Evolutionary conservation across 2,113 vertebrate genomes (phyloP), one percentile per base, ranked within the genome.

Genomic region (Takifugu flavidus): DNA sequence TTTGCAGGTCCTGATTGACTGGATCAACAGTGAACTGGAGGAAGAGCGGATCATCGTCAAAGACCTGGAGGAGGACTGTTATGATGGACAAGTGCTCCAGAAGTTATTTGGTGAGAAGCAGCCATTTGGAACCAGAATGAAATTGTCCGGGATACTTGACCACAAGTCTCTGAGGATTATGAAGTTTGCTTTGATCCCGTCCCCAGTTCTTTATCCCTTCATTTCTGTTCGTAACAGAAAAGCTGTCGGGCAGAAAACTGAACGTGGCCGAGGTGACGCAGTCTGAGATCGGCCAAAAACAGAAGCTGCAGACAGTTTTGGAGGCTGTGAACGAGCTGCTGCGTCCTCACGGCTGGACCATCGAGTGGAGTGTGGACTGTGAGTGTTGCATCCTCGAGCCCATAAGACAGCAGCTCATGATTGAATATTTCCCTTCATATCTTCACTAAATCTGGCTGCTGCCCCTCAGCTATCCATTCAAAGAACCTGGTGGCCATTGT

Each of bases 1-100:
- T 34, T 4, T 64, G 25, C 79, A 99, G 97, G 95, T 95, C 46
- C 92, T 99, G 5, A 93, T 94, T 29, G 94, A 97, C 84, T 99
- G 97, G 97, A 92, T 98, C 79, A 98, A 98, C 25, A 94, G 93
- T 14, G 96, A 97, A 51, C 77, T 99, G 83, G 95, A 93, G 61
- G 95, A 97, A 68, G 97, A 99, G 31, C 86, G 96, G 68, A 98
- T 99, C 87, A 98, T 99, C 1, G 95, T 99, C 71, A 99, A 98
- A 69, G 93, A 95, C 64, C 90, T 99, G 62, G 96, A 98, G 71
- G 96, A 98, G 67, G 97, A 98, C 62, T 92, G 96, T 6, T 99
- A 98, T 0, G 97, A 99, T 5, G 97, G 97, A 27, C 97, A 99
- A 77, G 96, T 99, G 82, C 90, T 99, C 8, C 97, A 99, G 82